Percentiles rank a stretch among this genome's conserved stretches.
Evolutionary conservation across 2,797 vertebrate genomes (phyloP).

Genomic region (Paedocypris micromegethes): DNA sequence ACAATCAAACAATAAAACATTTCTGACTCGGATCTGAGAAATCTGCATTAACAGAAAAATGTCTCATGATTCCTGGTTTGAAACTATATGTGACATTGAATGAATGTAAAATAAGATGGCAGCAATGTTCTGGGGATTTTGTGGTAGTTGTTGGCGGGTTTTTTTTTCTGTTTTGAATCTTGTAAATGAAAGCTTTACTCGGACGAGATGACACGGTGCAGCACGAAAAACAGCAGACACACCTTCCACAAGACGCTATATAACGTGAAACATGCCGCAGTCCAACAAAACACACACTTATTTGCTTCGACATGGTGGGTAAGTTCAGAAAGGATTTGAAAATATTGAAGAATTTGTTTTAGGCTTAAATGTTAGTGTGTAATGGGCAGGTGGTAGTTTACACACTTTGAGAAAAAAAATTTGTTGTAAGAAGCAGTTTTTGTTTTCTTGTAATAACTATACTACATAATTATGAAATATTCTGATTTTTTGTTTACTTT

Average conservation of each 20-base stretch:
- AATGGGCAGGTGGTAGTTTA: too few species aligned
- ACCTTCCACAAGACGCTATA: conserved; percentile 23
- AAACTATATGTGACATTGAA: not conserved
- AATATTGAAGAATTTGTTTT: not conserved
- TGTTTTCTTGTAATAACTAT: too few species aligned
- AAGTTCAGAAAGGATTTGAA: not conserved
- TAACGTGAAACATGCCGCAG: not conserved
- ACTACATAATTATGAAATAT: not conserved
- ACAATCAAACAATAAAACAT: conserved; percentile 9
- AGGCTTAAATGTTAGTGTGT: not conserved
- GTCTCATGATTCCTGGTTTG: not conserved
- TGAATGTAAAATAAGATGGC: too few species aligned
- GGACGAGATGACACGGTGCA: not conserved
- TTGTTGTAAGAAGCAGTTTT: too few species aligned
- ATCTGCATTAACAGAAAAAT: conserved; percentile 1
- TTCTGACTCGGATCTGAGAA: conserved; percentile 15
- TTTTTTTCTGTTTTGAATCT: not conserved
- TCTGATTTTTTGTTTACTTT: not conserved
- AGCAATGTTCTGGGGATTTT: not conserved
- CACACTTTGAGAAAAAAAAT: too few species aligned
- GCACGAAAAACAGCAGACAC: conserved; percentile 13
- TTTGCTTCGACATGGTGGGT: conserved; percentile 18
- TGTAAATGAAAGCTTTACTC: conserved; percentile 16
- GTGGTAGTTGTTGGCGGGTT: not conserved
- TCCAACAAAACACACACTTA: not conserved